Conservation (phyloP, 2,888 invertebrate genomes). For the Diplazon laetatorius region DNA sequence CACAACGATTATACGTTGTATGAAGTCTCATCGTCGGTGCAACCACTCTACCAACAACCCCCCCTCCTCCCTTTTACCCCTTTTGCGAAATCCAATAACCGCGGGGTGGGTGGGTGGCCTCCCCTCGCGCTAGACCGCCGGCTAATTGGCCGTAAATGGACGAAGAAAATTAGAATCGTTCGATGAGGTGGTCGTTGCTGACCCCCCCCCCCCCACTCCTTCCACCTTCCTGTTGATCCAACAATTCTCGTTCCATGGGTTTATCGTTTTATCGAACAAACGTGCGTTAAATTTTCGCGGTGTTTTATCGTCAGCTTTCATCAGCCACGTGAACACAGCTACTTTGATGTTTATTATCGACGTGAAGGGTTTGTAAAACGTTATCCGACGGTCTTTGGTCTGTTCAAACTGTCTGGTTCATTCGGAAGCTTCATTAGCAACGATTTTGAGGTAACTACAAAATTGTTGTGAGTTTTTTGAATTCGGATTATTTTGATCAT, state of each 20-base stretch:
- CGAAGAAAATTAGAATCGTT: constrained; percentile 70
- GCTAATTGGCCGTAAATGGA: constrained; percentile 72
- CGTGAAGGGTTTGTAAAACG: no score
- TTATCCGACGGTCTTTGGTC: no score
- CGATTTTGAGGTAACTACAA: no score
- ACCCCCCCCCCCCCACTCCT: no score
- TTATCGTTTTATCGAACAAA: constrained; percentile 8
- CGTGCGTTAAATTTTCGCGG: neutral
- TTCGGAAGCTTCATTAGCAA: no score
- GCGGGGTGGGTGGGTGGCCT: constrained; percentile 51
- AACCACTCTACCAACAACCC: constrained; percentile 52
- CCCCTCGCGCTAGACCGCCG: constrained; percentile 61
- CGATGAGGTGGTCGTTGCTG: constrained; percentile 19
- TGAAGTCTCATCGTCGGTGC: constrained; percentile 43
- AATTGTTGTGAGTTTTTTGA: no score
- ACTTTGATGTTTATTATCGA: no score
- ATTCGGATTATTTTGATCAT: no score
- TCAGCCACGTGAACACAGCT: no score
- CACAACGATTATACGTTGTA: neutral
- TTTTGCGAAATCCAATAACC: constrained; percentile 69
- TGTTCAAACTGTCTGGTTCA: no score
- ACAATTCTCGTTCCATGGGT: neutral
- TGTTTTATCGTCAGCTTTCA: no score
- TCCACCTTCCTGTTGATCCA: neutral
- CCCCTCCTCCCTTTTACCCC: no score